Evolutionary conservation across 2,888 invertebrate genomes (phyloP), one percentile per base, ranked within the genome.

Genomic region (Lydus trimaculatus): DNA sequence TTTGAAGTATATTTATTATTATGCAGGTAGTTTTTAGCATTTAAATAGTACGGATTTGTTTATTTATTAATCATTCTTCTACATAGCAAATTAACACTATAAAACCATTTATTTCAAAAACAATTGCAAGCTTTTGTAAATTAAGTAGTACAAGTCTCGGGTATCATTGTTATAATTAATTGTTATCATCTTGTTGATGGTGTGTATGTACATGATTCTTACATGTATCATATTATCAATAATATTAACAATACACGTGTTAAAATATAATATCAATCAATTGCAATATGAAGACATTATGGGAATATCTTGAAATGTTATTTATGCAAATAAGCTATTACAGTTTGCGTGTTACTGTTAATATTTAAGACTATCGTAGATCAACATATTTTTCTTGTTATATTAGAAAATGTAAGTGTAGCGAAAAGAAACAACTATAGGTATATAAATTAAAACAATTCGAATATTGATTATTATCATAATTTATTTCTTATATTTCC

Each of bases 271-370:
- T 33, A 33, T 33, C 69, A n/a, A n/a, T n/a, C 15, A 15, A n/a
- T 39, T 39, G 15, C 6, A 39, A 67, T 60, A 74, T 73, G 75
- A 73, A 76, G 74, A 72, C 74, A 76, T 74, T 75, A 77, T 66
- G 67, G 71, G 62, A 73, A 74, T 73, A 77, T 74, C 75, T 74
- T 64, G 63, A 59, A 31, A 70, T 71, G 64, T 75, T 71, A 73
- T 75, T 77, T 74, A 77, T 77, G 75, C 67, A 75, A 77, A 77
- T 76, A 73, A 74, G 72, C 69, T 65, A 66, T 66, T 63, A 60
- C 63, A 60, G 63, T 31, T 73, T 69, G 73, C 73, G 71, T 73
- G 73, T 60, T 65, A 43, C n/a, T 8, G 6, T 43, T 43, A 17
- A 43, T 39, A 39, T 39, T 39, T 13, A 39, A 43, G 43, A n/a